phyloP scores from a whole-genome alignment of 2,888 invertebrate species.

The Cerastis rubricosa region DNA sequence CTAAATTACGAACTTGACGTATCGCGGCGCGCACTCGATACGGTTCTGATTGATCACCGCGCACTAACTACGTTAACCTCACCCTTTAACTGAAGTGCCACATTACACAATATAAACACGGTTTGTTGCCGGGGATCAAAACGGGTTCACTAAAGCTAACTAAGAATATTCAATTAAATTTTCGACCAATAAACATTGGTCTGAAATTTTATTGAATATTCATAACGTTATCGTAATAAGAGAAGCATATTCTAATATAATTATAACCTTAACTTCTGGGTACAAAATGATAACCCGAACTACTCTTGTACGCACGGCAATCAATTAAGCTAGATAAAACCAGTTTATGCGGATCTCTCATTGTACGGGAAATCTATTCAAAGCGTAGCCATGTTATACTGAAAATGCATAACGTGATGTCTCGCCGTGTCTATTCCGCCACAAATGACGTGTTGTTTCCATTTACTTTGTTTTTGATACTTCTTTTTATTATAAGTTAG shows the following conservation, averaged over 20 bases:
- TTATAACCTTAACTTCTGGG: neutral
- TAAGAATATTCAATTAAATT: too few relatives aligned
- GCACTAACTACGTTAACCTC: conserved; percentile 59
- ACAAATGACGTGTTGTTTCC: neutral
- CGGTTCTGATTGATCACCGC: conserved; percentile 78
- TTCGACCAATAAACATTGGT: too few relatives aligned
- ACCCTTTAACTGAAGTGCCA: conserved; percentile 42
- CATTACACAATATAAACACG: conserved; percentile 42
- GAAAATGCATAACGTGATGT: too few relatives aligned
- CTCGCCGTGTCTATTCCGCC: too few relatives aligned
- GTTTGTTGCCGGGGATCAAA: conserved; percentile 18
- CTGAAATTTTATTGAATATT: conserved; percentile 35
- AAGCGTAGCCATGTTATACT: too few relatives aligned
- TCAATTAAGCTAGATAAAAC: too few relatives aligned
- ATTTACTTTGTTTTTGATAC: neutral
- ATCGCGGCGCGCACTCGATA: conserved; percentile 70
- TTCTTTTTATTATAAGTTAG: too few relatives aligned
- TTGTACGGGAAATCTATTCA: too few relatives aligned
- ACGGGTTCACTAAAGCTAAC: conserved; percentile 13
- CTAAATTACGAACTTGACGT: conserved; percentile 75
- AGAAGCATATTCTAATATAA: conserved; percentile 4
- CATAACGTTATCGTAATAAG: neutral
- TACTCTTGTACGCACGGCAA: neutral
- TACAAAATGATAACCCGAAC: neutral
- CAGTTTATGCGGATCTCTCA: too few relatives aligned